Conservation (phyloP, 2,113 vertebrate species). For the Megalops atlanticus region DNA sequence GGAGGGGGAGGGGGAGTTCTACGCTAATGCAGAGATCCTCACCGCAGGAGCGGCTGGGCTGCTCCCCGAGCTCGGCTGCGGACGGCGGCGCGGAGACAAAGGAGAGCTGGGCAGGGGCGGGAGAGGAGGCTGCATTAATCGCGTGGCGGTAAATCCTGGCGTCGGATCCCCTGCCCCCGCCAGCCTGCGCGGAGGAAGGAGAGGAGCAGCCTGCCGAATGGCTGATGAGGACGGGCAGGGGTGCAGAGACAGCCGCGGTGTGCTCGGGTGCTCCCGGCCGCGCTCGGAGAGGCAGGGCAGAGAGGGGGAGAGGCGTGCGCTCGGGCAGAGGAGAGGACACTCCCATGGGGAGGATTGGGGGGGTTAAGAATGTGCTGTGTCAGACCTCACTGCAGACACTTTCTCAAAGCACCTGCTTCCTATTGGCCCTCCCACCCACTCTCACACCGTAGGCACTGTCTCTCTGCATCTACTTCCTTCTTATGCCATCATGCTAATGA, state of each 20-base stretch:
- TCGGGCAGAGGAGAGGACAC: background rate
- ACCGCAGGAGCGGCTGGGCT: constrained; percentile 73
- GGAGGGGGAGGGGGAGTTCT: constrained; percentile 61
- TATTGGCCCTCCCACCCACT: background rate
- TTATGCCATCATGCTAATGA: background rate
- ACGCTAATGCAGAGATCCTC: constrained; percentile 68
- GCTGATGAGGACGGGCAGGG: constrained; percentile 27
- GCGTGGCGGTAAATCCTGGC: too few relatives aligned
- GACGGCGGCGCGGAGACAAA: constrained; percentile 46
- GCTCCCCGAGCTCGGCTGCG: constrained; percentile 38
- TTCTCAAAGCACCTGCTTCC: background rate
- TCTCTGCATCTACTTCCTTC: background rate
- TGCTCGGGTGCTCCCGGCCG: background rate
- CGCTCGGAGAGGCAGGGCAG: background rate
- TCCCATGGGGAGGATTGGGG: background rate
- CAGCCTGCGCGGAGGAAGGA: background rate
- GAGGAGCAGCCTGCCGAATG: constrained; percentile 48
- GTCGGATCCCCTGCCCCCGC: too few relatives aligned
- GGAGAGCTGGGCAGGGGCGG: constrained; percentile 47
- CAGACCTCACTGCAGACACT: background rate
- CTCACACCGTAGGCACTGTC: constrained; percentile 12
- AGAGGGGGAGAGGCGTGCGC: background rate
- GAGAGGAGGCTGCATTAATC: constrained; percentile 25
- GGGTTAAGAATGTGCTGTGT: constrained; percentile 1
- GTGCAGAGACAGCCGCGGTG: background rate